phyloP scores from a whole-genome alignment of 2,888 invertebrate genomes.

The Lobophora halterata region DNA sequence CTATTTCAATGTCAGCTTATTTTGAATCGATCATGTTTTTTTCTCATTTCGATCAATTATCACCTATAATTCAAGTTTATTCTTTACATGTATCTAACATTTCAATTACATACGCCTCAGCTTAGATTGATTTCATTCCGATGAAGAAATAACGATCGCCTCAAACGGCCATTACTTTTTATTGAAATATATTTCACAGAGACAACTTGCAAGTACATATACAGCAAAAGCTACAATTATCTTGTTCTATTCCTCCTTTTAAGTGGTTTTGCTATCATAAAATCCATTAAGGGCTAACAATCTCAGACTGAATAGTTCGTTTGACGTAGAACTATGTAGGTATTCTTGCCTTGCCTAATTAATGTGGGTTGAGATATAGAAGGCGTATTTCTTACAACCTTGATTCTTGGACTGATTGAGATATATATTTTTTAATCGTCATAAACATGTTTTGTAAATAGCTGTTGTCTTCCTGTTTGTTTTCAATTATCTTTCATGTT shows the following conservation, averaged over 20 bases:
- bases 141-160: constrained; percentile 22
- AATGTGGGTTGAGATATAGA: constrained; percentile 47
- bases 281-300: constrained; percentile 43
- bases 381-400: constrained; percentile 46
- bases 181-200: constrained; percentile 24
- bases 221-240: constrained; percentile 45
- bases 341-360: constrained; percentile 52
- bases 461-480: constrained; percentile 39
- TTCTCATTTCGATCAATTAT: constrained; percentile 1
- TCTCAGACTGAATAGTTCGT: constrained; percentile 35
- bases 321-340: constrained; percentile 29
- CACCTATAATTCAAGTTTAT: constrained; percentile 1
- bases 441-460: constrained; percentile 42
- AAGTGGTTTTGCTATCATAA: constrained; percentile 57
- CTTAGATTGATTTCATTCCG: constrained; percentile 14
- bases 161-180: constrained; percentile 32
- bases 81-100: constrained; percentile 7
- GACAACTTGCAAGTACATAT: constrained; percentile 42
- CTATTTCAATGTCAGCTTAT: no score
- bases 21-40: neutral
- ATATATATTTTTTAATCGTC: constrained; percentile 51
- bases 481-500: constrained; percentile 20
- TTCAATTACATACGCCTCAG: constrained; percentile 20
- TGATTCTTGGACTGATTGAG: constrained; percentile 66
- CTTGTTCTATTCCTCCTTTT: constrained; percentile 55